Evolutionary conservation across 1,140 invertebrate species (phyloP).

Genomic region (Euwallacea similis): DNA sequence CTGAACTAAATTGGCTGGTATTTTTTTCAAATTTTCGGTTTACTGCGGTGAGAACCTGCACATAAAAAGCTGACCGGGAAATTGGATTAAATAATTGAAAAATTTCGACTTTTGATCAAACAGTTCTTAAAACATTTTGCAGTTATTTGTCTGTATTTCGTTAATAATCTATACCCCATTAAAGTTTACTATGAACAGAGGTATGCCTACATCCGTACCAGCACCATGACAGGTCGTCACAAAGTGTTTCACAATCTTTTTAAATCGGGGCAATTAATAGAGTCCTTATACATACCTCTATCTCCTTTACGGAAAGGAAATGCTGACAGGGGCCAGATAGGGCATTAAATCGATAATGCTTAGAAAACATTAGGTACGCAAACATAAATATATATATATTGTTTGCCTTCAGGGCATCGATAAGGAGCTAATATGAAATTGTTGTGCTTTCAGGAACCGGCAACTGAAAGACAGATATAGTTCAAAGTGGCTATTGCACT

Average conservation of each 20-base stretch:
- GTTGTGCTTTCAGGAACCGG: no score
- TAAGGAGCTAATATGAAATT: no score
- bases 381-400: background rate
- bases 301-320: background rate
- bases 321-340: conserved; percentile 1
- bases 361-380: background rate
- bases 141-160: no score
- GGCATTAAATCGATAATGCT: conserved; percentile 15
- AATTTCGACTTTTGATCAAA: no score
- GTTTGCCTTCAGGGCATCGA: background rate
- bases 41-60: conserved; percentile 22
- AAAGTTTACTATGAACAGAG: no score
- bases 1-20: conserved; percentile 22
- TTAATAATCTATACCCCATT: no score
- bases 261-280: background rate
- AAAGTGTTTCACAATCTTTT: background rate
- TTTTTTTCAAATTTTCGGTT: conserved; percentile 11
- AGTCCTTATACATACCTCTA: background rate
- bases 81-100: no score
- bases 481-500: no score
- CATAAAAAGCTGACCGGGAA: background rate
- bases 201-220: no score
- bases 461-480: no score
- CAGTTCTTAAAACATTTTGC: no score
- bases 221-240: no score